Conservation (phyloP, 2,888 invertebrate genomes). For the Stenchaetothrips biformis region DNA sequence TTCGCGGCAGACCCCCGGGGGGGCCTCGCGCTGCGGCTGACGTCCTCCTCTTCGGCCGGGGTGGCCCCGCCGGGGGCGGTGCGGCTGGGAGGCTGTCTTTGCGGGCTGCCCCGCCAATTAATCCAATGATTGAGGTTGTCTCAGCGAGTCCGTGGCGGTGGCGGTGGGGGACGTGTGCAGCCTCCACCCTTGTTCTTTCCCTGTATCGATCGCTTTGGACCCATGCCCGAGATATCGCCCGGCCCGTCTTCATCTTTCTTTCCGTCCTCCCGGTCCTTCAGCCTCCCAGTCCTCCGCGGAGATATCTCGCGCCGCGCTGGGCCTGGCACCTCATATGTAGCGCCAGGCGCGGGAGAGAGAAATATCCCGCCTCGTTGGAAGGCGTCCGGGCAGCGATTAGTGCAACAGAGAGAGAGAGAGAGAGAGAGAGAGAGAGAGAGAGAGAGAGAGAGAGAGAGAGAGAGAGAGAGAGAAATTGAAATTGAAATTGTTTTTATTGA, state of each 20-base stretch:
- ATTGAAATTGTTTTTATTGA: too few relatives aligned
- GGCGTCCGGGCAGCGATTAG: too few relatives aligned
- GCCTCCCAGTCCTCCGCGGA: neutral
- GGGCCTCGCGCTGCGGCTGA: neutral
- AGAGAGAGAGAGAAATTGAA: too few relatives aligned
- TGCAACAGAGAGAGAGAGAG: too few relatives aligned
- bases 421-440: too few relatives aligned
- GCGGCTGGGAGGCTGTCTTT: neutral
- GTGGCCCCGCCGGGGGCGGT: neutral
- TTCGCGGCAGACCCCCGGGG: neutral
- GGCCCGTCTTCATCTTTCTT: too few relatives aligned
- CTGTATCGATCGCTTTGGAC: neutral
- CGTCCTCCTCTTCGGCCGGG: neutral
- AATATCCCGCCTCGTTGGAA: too few relatives aligned
- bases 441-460: too few relatives aligned
- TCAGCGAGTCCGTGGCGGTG: neutral
- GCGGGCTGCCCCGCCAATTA: constrained; percentile 9
- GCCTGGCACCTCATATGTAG: neutral
- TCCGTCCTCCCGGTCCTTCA: too few relatives aligned
- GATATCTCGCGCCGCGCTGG: neutral
- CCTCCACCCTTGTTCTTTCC: neutral
- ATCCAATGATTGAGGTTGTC: constrained; percentile 20
- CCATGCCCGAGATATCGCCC: neutral
- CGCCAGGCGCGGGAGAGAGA: neutral
- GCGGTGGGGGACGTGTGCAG: neutral